A percentile compares a stretch with the other conserved stretches of the same genome.
phyloP scores from a whole-genome alignment of 1,140 invertebrate genomes.

The Brachionus paranguensis region DNA sequence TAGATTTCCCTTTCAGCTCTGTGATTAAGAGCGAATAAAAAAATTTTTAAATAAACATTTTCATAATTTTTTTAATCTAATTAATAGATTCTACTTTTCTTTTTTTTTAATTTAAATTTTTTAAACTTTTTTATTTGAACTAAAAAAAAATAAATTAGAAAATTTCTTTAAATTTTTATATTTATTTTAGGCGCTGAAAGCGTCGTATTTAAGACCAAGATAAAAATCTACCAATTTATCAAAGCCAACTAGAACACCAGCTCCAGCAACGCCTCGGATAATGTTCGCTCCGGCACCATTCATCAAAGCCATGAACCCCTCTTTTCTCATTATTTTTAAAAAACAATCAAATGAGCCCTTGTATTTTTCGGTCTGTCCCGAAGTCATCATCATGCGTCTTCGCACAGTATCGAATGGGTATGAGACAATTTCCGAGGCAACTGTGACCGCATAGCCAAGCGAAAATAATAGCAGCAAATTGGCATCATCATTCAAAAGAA shows the following conservation, averaged over 20 bases:
- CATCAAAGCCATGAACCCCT: conserved; percentile 60
- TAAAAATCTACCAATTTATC: conserved; percentile 58
- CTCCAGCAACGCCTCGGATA: conserved; percentile 56
- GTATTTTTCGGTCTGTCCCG: conserved; percentile 60
- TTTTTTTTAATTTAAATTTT: background rate
- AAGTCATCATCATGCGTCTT: conserved; percentile 76
- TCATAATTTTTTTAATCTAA: no score
- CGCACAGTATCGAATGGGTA: conserved; percentile 90
- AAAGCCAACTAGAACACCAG: conserved; percentile 59
- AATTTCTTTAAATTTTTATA: no score
- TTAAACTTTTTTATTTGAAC: background rate
- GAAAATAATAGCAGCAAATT: conserved; percentile 75
- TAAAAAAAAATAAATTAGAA: background rate
- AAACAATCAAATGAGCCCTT: conserved; percentile 60
- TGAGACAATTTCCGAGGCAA: conserved; percentile 77
- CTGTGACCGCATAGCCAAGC: conserved; percentile 74
- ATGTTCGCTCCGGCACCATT: conserved; percentile 61
- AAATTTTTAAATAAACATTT: no score
- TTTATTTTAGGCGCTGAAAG: background rate
- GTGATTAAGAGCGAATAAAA: no score
- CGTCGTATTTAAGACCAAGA: background rate
- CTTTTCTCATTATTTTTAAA: conserved; percentile 57
- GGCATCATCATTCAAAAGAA: conserved; percentile 71
- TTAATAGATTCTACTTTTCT: no score
- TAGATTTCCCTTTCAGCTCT: no score